Base-by-base conservation (phyloP, 2,888 invertebrate genomes). In the Spodoptera picta region DNA sequence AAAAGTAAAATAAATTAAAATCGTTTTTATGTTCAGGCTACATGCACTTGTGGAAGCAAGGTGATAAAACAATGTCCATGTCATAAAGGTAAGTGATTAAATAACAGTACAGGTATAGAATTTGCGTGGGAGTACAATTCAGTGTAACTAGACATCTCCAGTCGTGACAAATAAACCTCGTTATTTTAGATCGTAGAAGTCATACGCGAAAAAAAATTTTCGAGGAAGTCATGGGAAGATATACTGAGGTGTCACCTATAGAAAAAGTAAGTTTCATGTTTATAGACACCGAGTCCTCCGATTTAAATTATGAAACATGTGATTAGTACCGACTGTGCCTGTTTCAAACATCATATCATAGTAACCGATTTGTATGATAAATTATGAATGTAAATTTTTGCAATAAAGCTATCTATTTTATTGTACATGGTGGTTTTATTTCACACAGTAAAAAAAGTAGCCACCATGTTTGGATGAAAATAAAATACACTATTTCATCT, bases 141-240 rank as follows among this genome's bases (percentile, higher is more conserved):
- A 36, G 50, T 57, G 46, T 6, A 60, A 44, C 43, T 47, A 58
- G 42, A 44, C 19, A 42, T 52, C 48, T 23, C 46, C 42, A 45
- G 59, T 68, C 60, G 59, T 77, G 60, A 73, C 11, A 48, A 75
- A 19, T 76, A 56, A 66, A 74, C 78, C 69, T 79, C 65, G 68
- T 82, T 73, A 83, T 92, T 92, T 84, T 92, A 91, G 92, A 87
- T 89, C 55, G 73, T 82, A 86, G 81, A 80, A 79, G 73, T 71
- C 79, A 75, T 65, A 86, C 86, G 65, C 87, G 89, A 66, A 83
- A 90, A 71, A 78, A 73, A 79, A 86, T 90, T 67, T 90, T 92
- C 53, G 86, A 88, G 68, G 91, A 91, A 83, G 90, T 92, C 9
- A 85, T 90, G 85, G 91, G 91, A 83, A 84, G 80, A 79, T 88